phyloP scores from a whole-genome alignment of 2,113 vertebrate species.

The Bagarius yarrelli region DNA sequence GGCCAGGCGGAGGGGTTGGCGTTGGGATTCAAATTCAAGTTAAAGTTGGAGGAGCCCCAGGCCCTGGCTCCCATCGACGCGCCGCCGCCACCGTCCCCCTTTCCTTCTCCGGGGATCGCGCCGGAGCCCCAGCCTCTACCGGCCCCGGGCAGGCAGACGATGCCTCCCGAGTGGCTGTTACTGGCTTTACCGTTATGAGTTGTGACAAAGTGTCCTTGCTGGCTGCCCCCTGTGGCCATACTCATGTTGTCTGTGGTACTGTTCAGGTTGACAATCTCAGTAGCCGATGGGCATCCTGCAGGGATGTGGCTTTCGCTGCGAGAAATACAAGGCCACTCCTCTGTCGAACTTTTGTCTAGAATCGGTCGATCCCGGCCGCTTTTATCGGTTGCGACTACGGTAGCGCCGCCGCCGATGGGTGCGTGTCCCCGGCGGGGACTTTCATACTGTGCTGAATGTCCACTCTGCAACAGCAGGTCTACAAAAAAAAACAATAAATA shows the following conservation, averaged over 20 bases:
- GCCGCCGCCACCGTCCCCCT: slow-evolving; percentile 77
- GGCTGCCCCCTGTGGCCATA: slow-evolving; percentile 93
- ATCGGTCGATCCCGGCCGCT: slow-evolving; percentile 93
- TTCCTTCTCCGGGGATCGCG: slow-evolving; percentile 80
- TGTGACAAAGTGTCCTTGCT: slow-evolving; percentile 85
- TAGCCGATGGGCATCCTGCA: slow-evolving; percentile 88
- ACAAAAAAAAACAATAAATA: slow-evolving; percentile 55
- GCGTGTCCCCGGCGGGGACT: slow-evolving; percentile 89
- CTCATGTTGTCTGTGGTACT: slow-evolving; percentile 73
- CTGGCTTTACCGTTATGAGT: slow-evolving; percentile 84
- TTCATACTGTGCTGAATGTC: slow-evolving; percentile 92
- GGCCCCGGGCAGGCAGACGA: slow-evolving; percentile 72
- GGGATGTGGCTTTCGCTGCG: slow-evolving; percentile 76
- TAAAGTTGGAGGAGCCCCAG: slow-evolving; percentile 92
- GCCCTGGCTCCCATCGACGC: slow-evolving; percentile 81
- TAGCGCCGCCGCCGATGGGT: slow-evolving; percentile 82
- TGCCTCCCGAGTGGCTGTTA: slow-evolving; percentile 77
- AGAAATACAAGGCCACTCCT: slow-evolving; percentile 91
- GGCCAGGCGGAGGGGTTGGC: slow-evolving; percentile 99
- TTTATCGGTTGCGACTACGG: slow-evolving; percentile 69
- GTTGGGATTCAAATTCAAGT: slow-evolving; percentile 97
- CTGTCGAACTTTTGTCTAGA: slow-evolving; percentile 86
- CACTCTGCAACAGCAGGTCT: slow-evolving; percentile 84
- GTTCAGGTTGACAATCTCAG: slow-evolving; percentile 80
- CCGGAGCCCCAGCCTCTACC: slow-evolving; percentile 83